phyloP scores from a whole-genome alignment of 2,113 vertebrate genomes.

The Pelmatolapia mariae region DNA sequence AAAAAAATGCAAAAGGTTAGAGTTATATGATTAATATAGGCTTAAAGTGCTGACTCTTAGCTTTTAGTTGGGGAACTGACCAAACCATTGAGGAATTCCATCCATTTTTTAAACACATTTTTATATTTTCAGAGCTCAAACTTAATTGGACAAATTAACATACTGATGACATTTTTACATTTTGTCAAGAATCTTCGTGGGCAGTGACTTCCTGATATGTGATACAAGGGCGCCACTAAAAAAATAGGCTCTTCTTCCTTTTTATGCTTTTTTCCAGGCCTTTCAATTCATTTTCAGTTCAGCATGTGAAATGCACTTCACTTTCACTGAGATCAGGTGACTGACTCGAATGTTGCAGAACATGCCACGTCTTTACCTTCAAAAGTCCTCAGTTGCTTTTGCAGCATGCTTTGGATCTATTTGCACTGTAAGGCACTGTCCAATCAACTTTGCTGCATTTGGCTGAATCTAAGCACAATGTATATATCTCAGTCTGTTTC shows the following conservation, averaged over 20 bases:
- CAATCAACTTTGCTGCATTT: background rate
- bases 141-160: background rate
- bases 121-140: background rate
- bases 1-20: background rate
- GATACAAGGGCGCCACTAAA: background rate
- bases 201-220: background rate
- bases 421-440: background rate
- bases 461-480: background rate
- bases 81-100: background rate
- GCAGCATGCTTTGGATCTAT: background rate
- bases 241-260: background rate
- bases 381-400: background rate
- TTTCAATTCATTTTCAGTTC: background rate
- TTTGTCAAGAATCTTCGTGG: background rate
- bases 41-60: background rate
- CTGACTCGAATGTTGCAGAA: background rate
- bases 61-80: background rate
- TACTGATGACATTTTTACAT: background rate
- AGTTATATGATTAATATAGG: background rate
- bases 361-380: background rate
- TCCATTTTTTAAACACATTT: background rate
- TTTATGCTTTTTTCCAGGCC: background rate
- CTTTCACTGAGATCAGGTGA: background rate
- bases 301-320: background rate
- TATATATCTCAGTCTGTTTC: background rate